Evolutionary conservation across 1,140 invertebrate species (phyloP).

Genomic region (Musca domestica): DNA sequence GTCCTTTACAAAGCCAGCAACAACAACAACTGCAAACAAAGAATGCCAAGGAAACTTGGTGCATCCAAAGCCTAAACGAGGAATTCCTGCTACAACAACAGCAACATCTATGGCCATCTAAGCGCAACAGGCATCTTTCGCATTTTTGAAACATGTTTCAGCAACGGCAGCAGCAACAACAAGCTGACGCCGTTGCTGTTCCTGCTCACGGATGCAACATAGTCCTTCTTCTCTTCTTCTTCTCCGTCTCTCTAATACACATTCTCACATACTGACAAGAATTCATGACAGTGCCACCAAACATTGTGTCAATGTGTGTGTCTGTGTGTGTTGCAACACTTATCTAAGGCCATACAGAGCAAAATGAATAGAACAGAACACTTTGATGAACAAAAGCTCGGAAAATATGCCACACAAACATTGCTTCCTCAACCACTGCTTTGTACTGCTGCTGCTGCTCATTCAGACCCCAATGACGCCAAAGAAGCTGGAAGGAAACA

Average conservation of each 20-base stretch:
- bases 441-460: neutral
- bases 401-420: conserved; percentile 2
- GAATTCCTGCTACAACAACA: neutral
- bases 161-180: too few relatives aligned
- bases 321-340: conserved; percentile 3
- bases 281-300: too few relatives aligned
- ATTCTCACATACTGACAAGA: neutral
- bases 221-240: too few relatives aligned
- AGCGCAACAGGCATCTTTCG: conserved; percentile 13
- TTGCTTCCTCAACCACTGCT: too few relatives aligned
- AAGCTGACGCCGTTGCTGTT: too few relatives aligned
- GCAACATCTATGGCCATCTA: neutral
- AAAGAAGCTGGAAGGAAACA: conserved; percentile 2
- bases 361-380: neutral
- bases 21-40: too few relatives aligned
- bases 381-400: conserved; percentile 10
- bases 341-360: conserved; percentile 2
- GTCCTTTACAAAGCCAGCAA: neutral
- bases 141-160: conserved; percentile 12
- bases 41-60: neutral
- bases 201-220: neutral
- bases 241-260: neutral
- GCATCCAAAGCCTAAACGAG: neutral
- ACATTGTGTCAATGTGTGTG: neutral
- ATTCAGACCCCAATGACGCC: neutral